phyloP scores from a whole-genome alignment of 2,888 invertebrate species.

The Coelopa pilipes region DNA sequence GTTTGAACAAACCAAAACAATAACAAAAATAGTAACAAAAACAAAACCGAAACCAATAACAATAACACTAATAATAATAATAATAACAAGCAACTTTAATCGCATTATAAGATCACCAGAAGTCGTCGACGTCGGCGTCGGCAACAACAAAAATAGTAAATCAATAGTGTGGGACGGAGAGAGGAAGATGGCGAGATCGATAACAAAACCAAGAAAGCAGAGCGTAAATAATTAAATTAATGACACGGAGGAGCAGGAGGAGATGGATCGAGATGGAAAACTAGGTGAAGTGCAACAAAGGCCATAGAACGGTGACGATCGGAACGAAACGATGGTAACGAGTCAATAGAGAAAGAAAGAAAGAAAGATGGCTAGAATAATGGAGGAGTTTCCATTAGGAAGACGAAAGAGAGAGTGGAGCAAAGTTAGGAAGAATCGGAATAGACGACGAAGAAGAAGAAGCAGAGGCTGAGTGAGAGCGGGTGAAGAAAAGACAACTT shows the following conservation, averaged over 20 bases:
- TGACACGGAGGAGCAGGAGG: not conserved
- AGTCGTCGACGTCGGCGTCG: not conserved
- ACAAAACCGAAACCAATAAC: too few relatives aligned
- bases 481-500: not conserved
- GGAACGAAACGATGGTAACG: not conserved
- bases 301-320: not conserved
- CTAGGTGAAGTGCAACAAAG: not conserved
- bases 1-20: not conserved
- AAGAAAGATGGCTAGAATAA: too few relatives aligned
- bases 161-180: not conserved
- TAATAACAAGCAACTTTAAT: not conserved
- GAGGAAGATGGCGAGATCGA: not conserved
- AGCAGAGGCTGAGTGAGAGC: not conserved
- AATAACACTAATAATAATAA: too few relatives aligned
- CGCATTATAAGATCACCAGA: not conserved
- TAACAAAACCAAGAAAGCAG: conserved; percentile 1
- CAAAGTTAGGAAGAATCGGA: not conserved
- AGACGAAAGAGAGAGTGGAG: not conserved
- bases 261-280: not conserved
- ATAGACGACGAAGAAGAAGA: not conserved
- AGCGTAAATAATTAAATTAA: conserved; percentile 19
- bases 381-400: not conserved
- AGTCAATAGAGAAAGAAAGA: conserved; percentile 8
- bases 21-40: too few relatives aligned
- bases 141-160: not conserved